Percentiles rank a stretch among this genome's conserved stretches.
Evolutionary conservation across 2,888 invertebrate genomes (phyloP).

Genomic region (Xestia xanthographa): DNA sequence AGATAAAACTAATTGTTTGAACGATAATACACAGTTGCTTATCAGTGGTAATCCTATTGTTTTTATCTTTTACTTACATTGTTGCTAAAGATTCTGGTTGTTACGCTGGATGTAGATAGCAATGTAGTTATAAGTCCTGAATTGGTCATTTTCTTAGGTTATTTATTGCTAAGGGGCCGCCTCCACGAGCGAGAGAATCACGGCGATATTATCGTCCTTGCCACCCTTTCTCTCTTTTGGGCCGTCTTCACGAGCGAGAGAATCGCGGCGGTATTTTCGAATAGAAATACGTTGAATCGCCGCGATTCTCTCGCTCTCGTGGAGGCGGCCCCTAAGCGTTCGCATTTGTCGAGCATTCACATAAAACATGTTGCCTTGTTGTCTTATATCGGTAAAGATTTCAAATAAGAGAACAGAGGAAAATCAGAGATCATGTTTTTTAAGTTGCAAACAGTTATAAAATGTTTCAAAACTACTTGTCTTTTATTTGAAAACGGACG

Average conservation of each 20-base stretch:
- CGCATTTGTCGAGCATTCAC: not conserved
- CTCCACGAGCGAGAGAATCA: too few species aligned
- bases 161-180: conserved; percentile 1
- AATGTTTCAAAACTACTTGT: not conserved
- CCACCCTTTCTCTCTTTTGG: too few species aligned
- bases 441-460: not conserved
- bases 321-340: too few species aligned
- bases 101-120: conserved; percentile 33
- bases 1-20: conserved; percentile 48
- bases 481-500: not conserved
- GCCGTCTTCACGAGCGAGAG: too few species aligned
- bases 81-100: conserved; percentile 51
- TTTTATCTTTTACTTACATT: conserved; percentile 41
- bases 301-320: too few species aligned
- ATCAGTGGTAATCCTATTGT: conserved; percentile 51
- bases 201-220: too few species aligned
- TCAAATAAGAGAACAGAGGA: not conserved
- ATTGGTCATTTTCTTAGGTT: not conserved
- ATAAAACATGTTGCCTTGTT: not conserved
- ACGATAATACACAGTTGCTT: conserved; percentile 52
- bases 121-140: not conserved
- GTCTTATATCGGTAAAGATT: not conserved
- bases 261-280: too few species aligned
- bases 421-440: not conserved
- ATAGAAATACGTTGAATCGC: too few species aligned